Conservation (phyloP, 2,888 invertebrate genomes). For the Nomada lathburiana region DNA sequence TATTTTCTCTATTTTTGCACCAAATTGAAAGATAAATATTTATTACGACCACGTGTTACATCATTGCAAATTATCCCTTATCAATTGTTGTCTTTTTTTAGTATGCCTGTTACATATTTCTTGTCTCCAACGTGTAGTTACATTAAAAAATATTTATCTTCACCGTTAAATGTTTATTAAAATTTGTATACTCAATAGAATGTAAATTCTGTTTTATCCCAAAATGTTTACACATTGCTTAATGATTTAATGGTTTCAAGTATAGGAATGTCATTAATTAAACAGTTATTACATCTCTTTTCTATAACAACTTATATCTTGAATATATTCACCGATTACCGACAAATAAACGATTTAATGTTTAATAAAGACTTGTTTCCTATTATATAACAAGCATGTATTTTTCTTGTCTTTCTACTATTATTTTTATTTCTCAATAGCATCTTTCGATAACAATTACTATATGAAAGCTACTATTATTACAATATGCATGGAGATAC, state of each 20-base stretch:
- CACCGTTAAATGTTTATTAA: constrained; percentile 23
- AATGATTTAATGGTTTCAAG: constrained; percentile 19
- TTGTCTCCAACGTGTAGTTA: constrained; percentile 70
- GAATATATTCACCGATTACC: constrained; percentile 28
- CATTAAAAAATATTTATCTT: constrained; percentile 25
- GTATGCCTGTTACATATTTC: constrained; percentile 61
- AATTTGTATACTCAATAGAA: constrained; percentile 20
- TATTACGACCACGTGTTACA: constrained; percentile 24
- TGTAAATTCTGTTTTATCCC: constrained; percentile 29
- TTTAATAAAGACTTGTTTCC: constrained; percentile 16
- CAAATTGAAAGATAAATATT: constrained; percentile 22
- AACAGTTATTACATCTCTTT: constrained; percentile 13
- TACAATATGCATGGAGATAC: constrained; percentile 39
- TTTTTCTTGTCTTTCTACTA: constrained; percentile 55
- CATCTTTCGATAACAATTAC: constrained; percentile 51
- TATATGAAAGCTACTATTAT: constrained; percentile 45
- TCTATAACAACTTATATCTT: constrained; percentile 33
- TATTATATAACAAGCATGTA: constrained; percentile 52
- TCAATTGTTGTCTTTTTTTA: constrained; percentile 18
- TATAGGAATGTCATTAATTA: constrained; percentile 34
- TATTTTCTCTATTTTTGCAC: constrained; percentile 2
- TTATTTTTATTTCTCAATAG: constrained; percentile 42
- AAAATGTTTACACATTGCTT: neutral
- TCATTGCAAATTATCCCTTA: constrained; percentile 32
- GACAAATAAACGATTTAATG: constrained; percentile 29